Base-by-base conservation (phyloP, 2,888 invertebrate genomes). In the Stenotaenia linearis region DNA sequence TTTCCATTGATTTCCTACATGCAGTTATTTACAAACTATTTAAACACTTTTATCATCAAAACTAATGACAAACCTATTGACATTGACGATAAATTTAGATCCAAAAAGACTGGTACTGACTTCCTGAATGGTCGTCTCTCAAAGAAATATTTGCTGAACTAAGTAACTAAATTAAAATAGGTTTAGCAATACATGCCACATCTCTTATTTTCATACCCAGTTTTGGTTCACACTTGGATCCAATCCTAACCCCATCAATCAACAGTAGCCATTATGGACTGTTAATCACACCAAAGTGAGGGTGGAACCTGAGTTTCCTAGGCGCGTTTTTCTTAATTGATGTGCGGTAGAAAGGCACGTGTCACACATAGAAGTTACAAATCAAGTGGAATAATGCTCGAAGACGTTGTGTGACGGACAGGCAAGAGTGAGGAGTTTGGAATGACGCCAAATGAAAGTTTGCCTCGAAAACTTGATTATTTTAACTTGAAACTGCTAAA, bases 281-380 rank as follows among this genome's bases (percentile, higher is more conserved):
- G 10, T 69, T 69, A 69, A 69, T 69, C 69, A 69, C 69, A 69
- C 12, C 69, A 69, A 69, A 69, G 69, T 69, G 69, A 15, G 69
- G 69, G 69, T 69, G 69, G 69, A 50, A 18, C 50, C 21, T n/a
- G 69, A 12, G 69, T 69, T 69, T 23, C 28, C 25, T 69, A 28
- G 9, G 10, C 69, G 28, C 69, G 23, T 69, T 69, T 25, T 12
- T 28, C 69, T 69, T 69, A 69, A 69, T 69, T 69, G 69, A 69
- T 69, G 69, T 28, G 28, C 25, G 4, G 28, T 28, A 69, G 69
- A 15, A 69, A 69, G 15, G 28, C 69, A 12, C 25, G 23, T 4
- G 69, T 69, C 69, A 69, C 69, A 69, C 69, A 69, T 25, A 28
- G 25, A 9, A 25, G 28, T 28, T 69, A 28, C 69, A 69, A 69